Conservation (phyloP, 2,113 vertebrate species). For the Pseudopodoces humilis region DNA sequence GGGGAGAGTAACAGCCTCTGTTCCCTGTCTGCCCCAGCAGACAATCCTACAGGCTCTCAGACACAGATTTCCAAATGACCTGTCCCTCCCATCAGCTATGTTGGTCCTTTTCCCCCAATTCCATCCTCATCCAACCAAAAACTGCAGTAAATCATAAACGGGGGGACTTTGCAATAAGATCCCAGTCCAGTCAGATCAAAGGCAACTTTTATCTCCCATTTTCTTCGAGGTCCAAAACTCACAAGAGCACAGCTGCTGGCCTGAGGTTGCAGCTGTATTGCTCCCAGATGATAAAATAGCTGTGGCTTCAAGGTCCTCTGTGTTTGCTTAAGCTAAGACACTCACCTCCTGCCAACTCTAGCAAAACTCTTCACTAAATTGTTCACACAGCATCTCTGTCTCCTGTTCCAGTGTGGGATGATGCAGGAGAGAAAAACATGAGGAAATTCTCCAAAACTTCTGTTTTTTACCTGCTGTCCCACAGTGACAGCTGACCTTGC, state of each 20-base stretch:
- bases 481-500: background rate
- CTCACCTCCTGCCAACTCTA: background rate
- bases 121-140: background rate
- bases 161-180: background rate
- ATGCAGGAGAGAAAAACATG: background rate
- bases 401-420: background rate
- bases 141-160: background rate
- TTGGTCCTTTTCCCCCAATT: background rate
- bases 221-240: slow-evolving; percentile 4
- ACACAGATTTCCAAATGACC: background rate
- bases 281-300: slow-evolving; percentile 44
- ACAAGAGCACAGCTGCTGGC: slow-evolving; percentile 30
- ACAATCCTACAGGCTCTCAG: background rate
- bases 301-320: background rate
- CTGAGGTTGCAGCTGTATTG: slow-evolving; percentile 1
- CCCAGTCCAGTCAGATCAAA: slow-evolving; percentile 28
- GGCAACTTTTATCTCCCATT: slow-evolving; percentile 23
- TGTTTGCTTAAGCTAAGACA: background rate
- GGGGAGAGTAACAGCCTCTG: background rate
- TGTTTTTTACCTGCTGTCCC: background rate
- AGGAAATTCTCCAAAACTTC: background rate
- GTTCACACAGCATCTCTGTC: background rate
- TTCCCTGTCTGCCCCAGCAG: background rate
- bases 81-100: background rate
- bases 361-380: background rate